A percentile compares a stretch with the other conserved stretches of the same genome.
Evolutionary conservation across 2,888 invertebrate species (phyloP).

Genomic region (Prionchulus punctatus): DNA sequence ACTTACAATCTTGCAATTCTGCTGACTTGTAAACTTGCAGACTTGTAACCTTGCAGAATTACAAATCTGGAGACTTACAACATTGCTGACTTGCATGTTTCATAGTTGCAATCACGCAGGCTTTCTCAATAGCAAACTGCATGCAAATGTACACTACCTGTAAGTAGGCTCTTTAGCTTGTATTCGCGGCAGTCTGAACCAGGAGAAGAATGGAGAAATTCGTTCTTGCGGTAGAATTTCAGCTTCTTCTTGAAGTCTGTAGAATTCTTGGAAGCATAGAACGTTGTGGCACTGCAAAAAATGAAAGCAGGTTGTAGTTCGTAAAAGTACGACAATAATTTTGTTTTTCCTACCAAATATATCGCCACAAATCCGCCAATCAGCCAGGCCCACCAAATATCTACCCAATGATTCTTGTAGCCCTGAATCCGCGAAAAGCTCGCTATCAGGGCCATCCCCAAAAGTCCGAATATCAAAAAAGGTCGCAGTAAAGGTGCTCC

Average conservation of each 20-base stretch:
- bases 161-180: slow-evolving; percentile 14
- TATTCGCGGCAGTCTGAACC: slow-evolving; percentile 31
- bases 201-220: slow-evolving; percentile 30
- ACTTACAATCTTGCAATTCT: too few relatives aligned
- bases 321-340: background rate
- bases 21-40: too few relatives aligned
- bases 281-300: slow-evolving; percentile 30
- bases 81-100: background rate
- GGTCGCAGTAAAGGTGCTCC: slow-evolving; percentile 37
- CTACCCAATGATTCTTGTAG: slow-evolving; percentile 36
- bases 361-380: slow-evolving; percentile 34
- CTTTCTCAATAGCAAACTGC: background rate
- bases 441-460: slow-evolving; percentile 35
- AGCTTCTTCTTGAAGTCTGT: slow-evolving; percentile 23
- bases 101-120: background rate
- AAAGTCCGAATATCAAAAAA: slow-evolving; percentile 35
- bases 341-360: slow-evolving; percentile 31
- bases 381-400: slow-evolving; percentile 36
- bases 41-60: too few relatives aligned
- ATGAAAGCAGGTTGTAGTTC: too few relatives aligned
- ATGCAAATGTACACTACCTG: background rate
- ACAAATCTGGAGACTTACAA: too few relatives aligned
- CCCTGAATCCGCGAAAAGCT: slow-evolving; percentile 35
- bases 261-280: slow-evolving; percentile 31
- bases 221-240: slow-evolving; percentile 19